phyloP scores from a whole-genome alignment of 2,113 vertebrate genomes.

The Orycteropus afer region DNA sequence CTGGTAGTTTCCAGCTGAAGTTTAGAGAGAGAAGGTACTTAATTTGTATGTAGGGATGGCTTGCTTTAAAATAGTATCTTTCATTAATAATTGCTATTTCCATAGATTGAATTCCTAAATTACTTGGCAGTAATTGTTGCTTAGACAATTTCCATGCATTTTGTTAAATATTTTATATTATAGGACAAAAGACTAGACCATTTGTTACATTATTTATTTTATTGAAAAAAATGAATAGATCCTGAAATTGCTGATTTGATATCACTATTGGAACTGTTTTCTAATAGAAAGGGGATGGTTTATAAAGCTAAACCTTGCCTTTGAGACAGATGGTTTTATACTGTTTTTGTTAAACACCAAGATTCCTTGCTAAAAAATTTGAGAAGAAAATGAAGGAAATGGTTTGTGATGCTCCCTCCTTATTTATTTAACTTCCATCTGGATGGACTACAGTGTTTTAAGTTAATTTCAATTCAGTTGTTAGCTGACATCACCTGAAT shows the following conservation, averaged over 20 bases:
- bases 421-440: not conserved
- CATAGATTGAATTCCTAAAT: conserved; percentile 15
- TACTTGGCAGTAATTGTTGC: not conserved
- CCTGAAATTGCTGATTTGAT: not conserved
- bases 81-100: not conserved
- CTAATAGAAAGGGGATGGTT: not conserved
- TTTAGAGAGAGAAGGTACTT: not conserved
- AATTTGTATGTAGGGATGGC: not conserved
- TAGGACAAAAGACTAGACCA: not conserved
- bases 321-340: not conserved
- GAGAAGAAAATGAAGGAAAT: not conserved
- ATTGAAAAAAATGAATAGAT: not conserved
- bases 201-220: conserved; percentile 53
- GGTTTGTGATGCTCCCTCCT: not conserved
- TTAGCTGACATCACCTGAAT: not conserved
- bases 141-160: not conserved
- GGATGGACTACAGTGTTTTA: not conserved
- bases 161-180: conserved; percentile 42
- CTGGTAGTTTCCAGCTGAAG: not conserved
- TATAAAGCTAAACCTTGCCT: conserved; percentile 14
- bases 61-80: conserved; percentile 15
- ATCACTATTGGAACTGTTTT: conserved; percentile 1
- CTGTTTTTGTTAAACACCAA: conserved; percentile 3
- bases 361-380: not conserved
- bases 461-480: conserved; percentile 19